Evolutionary conservation across 2,797 vertebrate genomes (phyloP).

Genomic region (Poecilia gillii): DNA sequence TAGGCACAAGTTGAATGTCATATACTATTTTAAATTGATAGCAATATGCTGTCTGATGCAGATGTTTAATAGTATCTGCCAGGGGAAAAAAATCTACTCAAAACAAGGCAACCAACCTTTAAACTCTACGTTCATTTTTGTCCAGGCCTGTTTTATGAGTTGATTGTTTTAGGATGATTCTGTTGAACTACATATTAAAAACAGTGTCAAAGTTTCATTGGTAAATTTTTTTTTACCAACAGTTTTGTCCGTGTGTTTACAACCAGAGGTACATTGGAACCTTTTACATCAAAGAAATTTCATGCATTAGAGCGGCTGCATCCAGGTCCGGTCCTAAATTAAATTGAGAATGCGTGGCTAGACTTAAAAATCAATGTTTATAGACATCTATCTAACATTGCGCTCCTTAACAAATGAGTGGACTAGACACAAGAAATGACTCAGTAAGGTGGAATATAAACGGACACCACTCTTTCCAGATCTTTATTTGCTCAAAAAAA

Average conservation of each 20-base stretch:
- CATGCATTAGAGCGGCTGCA: slow-evolving; percentile 6
- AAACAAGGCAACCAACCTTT: too few species aligned
- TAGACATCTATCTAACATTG: background rate
- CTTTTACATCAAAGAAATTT: slow-evolving; percentile 4
- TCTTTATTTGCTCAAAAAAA: background rate
- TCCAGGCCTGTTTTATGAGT: too few species aligned
- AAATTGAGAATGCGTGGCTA: background rate
- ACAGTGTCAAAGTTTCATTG: too few species aligned
- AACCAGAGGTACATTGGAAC: background rate
- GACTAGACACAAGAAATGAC: background rate
- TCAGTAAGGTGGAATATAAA: background rate
- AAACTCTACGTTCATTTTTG: too few species aligned
- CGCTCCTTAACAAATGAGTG: background rate
- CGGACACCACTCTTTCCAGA: background rate
- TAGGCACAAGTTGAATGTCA: too few species aligned
- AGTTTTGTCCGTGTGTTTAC: background rate
- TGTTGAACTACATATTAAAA: too few species aligned
- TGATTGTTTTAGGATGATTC: too few species aligned
- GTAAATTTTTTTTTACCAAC: too few species aligned
- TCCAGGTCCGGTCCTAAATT: background rate
- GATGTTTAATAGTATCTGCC: too few species aligned
- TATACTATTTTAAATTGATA: too few species aligned
- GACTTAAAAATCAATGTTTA: background rate
- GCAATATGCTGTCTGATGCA: too few species aligned
- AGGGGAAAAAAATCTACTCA: too few species aligned